Base-by-base conservation (phyloP, 2,888 invertebrate genomes). In the Philhelius pedissequus region DNA sequence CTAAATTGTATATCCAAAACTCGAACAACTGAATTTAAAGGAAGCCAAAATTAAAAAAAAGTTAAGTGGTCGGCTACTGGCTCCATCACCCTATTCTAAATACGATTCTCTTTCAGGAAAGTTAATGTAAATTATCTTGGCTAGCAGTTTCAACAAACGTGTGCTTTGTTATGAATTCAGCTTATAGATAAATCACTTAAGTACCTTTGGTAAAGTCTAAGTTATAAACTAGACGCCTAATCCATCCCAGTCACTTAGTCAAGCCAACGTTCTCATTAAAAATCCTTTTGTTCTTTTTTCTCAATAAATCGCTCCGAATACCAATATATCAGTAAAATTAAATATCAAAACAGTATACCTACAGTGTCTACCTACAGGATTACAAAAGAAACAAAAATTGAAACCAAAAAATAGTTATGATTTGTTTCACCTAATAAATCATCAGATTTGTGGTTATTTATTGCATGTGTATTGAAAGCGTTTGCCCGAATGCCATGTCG, bases 391-490 rank as follows among this genome's bases (percentile, higher is more conserved):
- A 30, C 52, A 18, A 70, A 13, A 54, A 20, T 32, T 73, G n/a
- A n/a, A n/a, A n/a, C n/a, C n/a, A n/a, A n/a, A 62, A 35, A 79
- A 68, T 71, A 80, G 76, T 77, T 84, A 86, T 86, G 84, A 86
- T 86, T 86, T 86, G 86, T 86, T 86, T 80, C 84, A 80, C 80
- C 86, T 64, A 73, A 86, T 86, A 86, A 86, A 86, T 86, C 86
- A 86, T 77, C 74, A 81, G 86, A 86, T 86, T 86, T 86, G 86
- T 66, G 76, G 79, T 86, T 84, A 86, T 86, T 86, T 86, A 86
- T 86, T 76, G 66, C 84, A 68, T 70, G 32, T 69, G 64, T 69
- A 81, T 86, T 86, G 86, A 77, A 81, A 81, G 81, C 66, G 81
- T 73, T 27, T 27, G 32, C 32, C 18, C 68, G 62, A 60, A 79